These are phyloP conservation scores for Phaetusa simplex DNA, from an alignment of 2,113 vertebrate species.

Conservation along the genomic window DNA sequence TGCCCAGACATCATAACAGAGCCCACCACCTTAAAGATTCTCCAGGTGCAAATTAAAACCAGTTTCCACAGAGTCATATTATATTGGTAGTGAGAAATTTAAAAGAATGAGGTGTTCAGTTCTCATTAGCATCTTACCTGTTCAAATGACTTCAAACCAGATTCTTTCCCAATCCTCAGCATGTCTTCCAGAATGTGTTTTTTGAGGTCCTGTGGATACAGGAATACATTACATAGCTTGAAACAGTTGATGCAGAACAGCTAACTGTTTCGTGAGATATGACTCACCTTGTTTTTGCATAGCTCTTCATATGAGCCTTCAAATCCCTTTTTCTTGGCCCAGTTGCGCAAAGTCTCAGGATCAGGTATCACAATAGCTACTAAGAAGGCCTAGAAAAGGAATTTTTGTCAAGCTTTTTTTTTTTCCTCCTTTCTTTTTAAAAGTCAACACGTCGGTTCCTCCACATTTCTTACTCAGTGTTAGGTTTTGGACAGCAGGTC, in stretches of 20 bases:
- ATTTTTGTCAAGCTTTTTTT: not conserved
- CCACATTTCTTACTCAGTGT: not conserved
- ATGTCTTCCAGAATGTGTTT: slow-evolving; percentile 88
- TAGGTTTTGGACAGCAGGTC: not conserved
- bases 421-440: not conserved
- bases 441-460: not conserved
- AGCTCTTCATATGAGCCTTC: slow-evolving; percentile 86
- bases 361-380: slow-evolving; percentile 91
- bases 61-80: not conserved
- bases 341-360: slow-evolving; percentile 80
- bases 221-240: not conserved
- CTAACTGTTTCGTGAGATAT: not conserved
- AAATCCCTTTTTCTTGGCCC: slow-evolving; percentile 86
- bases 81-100: not conserved
- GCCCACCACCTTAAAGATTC: not conserved
- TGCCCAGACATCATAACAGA: not conserved
- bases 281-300: slow-evolving; percentile 85
- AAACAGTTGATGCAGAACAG: not conserved
- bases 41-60: not conserved
- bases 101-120: not conserved
- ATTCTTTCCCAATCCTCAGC: slow-evolving; percentile 84
- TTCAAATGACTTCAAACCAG: slow-evolving; percentile 94
- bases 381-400: slow-evolving; percentile 83
- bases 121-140: slow-evolving; percentile 78
- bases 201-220: slow-evolving; percentile 82